Percentiles rank a stretch among this genome's conserved stretches.
phyloP scores from a whole-genome alignment of 1,140 invertebrate genomes.

The Odontomachus brunneus region DNA sequence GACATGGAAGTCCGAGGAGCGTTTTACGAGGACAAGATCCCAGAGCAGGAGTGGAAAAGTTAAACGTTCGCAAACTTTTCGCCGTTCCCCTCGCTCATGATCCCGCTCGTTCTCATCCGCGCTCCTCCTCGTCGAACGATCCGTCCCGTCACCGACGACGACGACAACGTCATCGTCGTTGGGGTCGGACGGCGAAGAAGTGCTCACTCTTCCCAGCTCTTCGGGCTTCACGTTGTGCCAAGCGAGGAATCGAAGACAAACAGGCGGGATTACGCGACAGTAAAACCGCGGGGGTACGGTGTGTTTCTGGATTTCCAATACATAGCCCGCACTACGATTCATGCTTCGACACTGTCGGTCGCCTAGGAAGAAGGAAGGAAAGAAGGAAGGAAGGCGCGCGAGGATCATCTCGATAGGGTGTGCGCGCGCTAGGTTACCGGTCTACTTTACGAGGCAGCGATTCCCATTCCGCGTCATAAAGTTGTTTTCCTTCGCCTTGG shows the following conservation, averaged over 20 bases:
- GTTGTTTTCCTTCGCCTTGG: conserved; percentile 72
- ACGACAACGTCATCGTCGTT: neutral
- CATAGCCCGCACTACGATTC: neutral
- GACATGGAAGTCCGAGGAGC: conserved; percentile 8
- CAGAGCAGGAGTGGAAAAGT: conserved; percentile 57
- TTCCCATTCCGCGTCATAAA: conserved; percentile 77
- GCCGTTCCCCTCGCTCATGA: conserved; percentile 34
- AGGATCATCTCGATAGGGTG: conserved; percentile 18
- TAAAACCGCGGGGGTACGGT: conserved; percentile 21
- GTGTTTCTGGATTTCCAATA: conserved; percentile 28
- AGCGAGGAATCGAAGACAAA: conserved; percentile 24
- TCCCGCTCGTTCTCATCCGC: conserved; percentile 56
- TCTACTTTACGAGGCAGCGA: conserved; percentile 72
- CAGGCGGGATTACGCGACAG: neutral
- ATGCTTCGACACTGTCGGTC: neutral
- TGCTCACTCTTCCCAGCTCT: neutral
- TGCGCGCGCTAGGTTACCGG: neutral
- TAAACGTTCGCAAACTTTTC: conserved; percentile 62
- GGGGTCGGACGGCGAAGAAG: neutral
- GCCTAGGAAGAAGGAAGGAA: neutral
- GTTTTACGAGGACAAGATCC: conserved; percentile 40
- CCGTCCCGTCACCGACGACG: neutral
- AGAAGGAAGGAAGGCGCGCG: neutral
- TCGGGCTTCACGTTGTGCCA: neutral
- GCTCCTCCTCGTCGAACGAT: neutral